Conservation (phyloP, 2,113 vertebrate genomes). For the Tenrec ecaudatus region DNA sequence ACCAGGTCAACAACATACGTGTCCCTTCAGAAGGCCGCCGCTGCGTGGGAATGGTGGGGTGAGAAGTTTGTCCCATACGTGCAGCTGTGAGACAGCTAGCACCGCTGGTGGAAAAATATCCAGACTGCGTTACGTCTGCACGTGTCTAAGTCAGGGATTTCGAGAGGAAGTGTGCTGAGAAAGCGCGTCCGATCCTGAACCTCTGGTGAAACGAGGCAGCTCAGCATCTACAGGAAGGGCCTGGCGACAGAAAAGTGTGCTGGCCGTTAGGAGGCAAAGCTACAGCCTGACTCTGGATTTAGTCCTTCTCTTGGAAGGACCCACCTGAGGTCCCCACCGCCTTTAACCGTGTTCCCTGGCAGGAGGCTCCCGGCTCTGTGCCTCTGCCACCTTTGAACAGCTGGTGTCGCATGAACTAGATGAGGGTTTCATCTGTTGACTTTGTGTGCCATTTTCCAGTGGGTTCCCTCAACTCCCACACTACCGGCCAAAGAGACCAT, state of each 20-base stretch:
- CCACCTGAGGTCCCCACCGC: not conserved
- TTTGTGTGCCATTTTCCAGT: not conserved
- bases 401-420: not conserved
- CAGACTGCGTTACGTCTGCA: not conserved
- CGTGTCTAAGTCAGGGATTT: not conserved
- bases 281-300: not conserved
- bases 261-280: not conserved
- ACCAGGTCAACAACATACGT: not conserved
- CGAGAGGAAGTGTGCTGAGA: not conserved
- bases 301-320: not conserved
- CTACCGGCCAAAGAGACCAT: not conserved
- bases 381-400: not conserved
- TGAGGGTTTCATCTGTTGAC: slow-evolving; percentile 16
- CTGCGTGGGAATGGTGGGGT: not conserved
- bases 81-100: not conserved
- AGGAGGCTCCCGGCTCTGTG: not conserved
- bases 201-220: not conserved
- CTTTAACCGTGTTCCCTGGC: not conserved
- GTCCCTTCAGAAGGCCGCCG: not conserved
- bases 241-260: not conserved
- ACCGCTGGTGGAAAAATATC: not conserved
- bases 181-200: not conserved
- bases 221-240: not conserved
- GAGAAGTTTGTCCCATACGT: not conserved
- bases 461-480: not conserved